Percentiles rank a stretch among this genome's conserved stretches.
These are phyloP conservation scores for Peromyscus leucopus DNA, from an alignment of 2,113 vertebrate species.

Conservation along the genomic window DNA sequence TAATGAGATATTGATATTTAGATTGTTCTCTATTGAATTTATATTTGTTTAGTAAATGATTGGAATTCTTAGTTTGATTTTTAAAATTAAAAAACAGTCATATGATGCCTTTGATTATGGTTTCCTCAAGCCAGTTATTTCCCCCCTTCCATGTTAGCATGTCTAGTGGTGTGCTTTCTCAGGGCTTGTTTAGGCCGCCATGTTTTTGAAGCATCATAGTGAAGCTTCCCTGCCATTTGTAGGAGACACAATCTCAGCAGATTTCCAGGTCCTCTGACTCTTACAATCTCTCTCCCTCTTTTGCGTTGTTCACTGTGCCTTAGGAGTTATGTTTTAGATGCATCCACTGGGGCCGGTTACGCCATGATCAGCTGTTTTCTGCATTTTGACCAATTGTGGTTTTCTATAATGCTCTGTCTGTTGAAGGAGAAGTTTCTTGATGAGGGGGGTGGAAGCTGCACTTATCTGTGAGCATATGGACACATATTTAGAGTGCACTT, in stretches of 20 bases:
- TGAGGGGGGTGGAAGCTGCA: neutral
- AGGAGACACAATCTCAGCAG: neutral
- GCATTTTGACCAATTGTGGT: neutral
- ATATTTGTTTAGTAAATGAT: neutral
- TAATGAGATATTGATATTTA: neutral
- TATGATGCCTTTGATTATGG: neutral
- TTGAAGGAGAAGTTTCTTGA: neutral
- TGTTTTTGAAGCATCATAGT: neutral
- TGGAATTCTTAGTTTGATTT: conserved; percentile 25
- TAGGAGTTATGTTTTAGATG: neutral
- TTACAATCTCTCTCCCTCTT: neutral
- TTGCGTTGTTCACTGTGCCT: neutral
- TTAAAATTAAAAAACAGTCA: neutral
- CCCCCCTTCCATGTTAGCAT: neutral
- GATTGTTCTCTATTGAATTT: neutral
- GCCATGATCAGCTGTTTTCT: neutral
- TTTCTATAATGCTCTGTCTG: neutral
- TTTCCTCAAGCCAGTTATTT: neutral
- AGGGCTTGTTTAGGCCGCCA: neutral
- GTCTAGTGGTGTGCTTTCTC: neutral
- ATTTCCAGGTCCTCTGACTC: neutral
- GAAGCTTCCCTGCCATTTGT: neutral
- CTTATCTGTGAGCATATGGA: neutral
- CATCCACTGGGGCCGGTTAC: neutral
- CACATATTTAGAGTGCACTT: neutral